Evolutionary conservation across 1,140 invertebrate species (phyloP), one percentile per base, ranked within the genome.

Genomic region (Dryas iulia): DNA sequence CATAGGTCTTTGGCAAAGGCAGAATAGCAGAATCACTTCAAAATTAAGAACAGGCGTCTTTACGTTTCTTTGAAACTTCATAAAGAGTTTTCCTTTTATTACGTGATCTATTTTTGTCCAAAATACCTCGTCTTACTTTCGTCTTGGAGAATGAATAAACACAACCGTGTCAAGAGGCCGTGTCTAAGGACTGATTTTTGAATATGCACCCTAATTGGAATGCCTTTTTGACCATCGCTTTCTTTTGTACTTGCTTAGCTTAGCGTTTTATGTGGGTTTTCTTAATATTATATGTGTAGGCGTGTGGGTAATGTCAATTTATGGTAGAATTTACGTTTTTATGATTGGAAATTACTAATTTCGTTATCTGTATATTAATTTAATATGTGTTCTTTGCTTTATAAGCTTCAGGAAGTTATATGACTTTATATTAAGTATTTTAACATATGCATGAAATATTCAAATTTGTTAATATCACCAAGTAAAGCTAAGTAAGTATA

Each of bases 151-250:
- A 26, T 52, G 33, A 47, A 39, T 47, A 26, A n/a, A 12, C 11
- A 57, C 11, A 47, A 35, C 14, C 52, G 54, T 39, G 54, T 66
- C 30, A 66, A 66, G 30, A 25, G 14, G 56, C 25, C 56, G 31
- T 33, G 26, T 66, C 33, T 47, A 1, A 47, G 39, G 8, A 3
- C 39, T 3, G 39, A 47, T 21, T 47, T 47, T 47, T 47, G 39
- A 21, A 47, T 47, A 21, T 47, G 39, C 39, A 21, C 39, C 18
- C 18, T 47, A 47, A 47, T 47, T 47, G 39, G 39, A 47, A 47
- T 47, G 39, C 18, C 14, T 47, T 47, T 47, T 47, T 47, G 39
- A 21, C 39, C 39, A 47, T 47, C 14, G 1, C 14, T 1, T 47
- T 47, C 39, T 47, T 11, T 21, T 47, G 14, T 47, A 47, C 2